Base-by-base conservation (phyloP, 1,140 invertebrate genomes). In the Euwallacea fornicatus region DNA sequence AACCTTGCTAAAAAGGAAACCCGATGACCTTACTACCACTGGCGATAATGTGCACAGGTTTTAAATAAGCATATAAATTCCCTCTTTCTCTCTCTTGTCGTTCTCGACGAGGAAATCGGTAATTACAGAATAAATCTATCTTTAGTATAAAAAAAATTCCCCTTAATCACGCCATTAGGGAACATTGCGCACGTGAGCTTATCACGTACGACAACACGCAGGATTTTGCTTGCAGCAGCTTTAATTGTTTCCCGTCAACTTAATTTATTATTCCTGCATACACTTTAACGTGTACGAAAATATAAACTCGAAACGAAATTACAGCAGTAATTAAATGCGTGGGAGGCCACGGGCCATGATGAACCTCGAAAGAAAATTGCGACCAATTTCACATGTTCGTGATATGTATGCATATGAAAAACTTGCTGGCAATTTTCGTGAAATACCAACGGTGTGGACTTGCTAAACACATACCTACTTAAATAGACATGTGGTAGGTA, bases 1-100 rank as follows among this genome's bases (percentile, higher is more conserved):
- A 69, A 69, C 67, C 58, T 62, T 62, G 67, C 67, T 53, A 62
- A 69, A 69, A 69, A 69, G 67, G 67, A 69, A 69, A 69, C 67
- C 58, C 47, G 67, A 69, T 62, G 67, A 69, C 67, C 67, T 69
- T 69, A 69, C 33, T 16, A 9, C 50, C 9, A 61, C 16, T 42
- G 46, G 60, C 55, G 66, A 68, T 68, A 68, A 67, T 67, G 65
- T 59, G 54, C 42, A 43, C 44, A 53, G 66, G 42, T 68, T 68
- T 59, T 68, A 68, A 60, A 59, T 50, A 68, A 68, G 56, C 43
- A 53, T 60, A 68, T 60, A 68, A 68, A 68, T 68, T 41, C 65
- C 58, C 58, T 10, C 21, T 33, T 33, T 33, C 21, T 33, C 21
- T 33, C 21, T 50, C 10, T 10, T 13, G 47, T n/a, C n/a, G n/a